Evolutionary conservation across 2,113 vertebrate genomes (phyloP).

Genomic region (Anthoscopus minutus): DNA sequence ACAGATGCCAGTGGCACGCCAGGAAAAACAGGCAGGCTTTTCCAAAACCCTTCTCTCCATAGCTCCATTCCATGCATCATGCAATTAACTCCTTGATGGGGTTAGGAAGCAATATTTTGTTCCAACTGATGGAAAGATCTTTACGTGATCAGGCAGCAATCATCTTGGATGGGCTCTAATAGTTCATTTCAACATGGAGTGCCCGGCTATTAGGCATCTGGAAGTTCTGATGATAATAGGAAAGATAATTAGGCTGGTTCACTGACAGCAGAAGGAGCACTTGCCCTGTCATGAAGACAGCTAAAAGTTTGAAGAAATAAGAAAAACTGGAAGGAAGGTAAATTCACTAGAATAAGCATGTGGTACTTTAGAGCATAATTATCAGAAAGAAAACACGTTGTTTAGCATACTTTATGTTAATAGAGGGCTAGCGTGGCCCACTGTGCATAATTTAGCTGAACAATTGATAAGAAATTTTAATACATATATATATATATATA

Average conservation of each 20-base stretch:
- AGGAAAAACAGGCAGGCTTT: not conserved
- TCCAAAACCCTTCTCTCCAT: not conserved
- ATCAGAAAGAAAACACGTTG: conserved; percentile 77
- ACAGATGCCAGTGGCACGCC: not conserved
- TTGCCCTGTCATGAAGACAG: conserved; percentile 53
- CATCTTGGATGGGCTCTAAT: conserved; percentile 6
- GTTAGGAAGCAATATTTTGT: conserved; percentile 27
- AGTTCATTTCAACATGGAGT: conserved; percentile 26
- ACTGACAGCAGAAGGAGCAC: conserved; percentile 53
- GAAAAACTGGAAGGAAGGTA: conserved; percentile 63
- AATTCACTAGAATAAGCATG: conserved; percentile 80
- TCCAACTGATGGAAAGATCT: not conserved
- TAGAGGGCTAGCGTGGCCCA: conserved; percentile 82
- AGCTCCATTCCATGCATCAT: not conserved
- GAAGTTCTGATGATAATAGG: conserved; percentile 23
- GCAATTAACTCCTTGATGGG: conserved; percentile 30
- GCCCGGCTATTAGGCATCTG: not conserved
- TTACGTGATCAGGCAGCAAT: conserved; percentile 6
- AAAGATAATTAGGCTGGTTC: conserved; percentile 55
- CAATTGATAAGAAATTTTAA: conserved; percentile 85
- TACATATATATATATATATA: conserved; percentile 79
- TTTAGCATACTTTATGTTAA: conserved; percentile 87
- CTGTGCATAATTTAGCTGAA: conserved; percentile 93
- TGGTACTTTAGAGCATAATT: conserved; percentile 84
- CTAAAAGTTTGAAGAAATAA: conserved; percentile 65